Conservation (phyloP, 2,888 invertebrate species). For the Zonitis immaculata region DNA sequence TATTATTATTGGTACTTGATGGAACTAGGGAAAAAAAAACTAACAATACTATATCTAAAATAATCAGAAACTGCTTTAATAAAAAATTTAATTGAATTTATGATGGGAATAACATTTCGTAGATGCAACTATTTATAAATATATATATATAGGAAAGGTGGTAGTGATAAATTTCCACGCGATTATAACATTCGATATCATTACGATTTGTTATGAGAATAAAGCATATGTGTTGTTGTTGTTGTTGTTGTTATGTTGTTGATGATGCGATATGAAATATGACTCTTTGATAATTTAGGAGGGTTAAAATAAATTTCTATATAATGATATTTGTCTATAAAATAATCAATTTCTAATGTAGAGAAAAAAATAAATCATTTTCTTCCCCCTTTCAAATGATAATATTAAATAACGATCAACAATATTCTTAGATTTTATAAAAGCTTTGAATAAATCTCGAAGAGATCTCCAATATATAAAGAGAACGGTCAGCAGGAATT, state of each 20-base stretch:
- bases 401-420: too few relatives aligned
- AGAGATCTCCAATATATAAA: neutral
- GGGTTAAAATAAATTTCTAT: neutral
- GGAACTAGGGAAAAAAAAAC: too few relatives aligned
- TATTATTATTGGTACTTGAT: too few relatives aligned
- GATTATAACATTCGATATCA: slow-evolving; percentile 37
- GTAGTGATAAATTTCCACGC: slow-evolving; percentile 30
- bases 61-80: neutral
- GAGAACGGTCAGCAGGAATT: slow-evolving; percentile 10
- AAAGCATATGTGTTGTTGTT: slow-evolving; percentile 43
- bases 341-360: neutral
- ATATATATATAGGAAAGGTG: too few relatives aligned
- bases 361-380: too few relatives aligned
- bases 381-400: too few relatives aligned
- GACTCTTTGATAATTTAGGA: slow-evolving; percentile 14
- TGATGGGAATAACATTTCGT: too few relatives aligned
- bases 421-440: too few relatives aligned
- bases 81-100: neutral
- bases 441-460: neutral
- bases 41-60: too few relatives aligned
- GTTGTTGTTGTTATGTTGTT: too few relatives aligned
- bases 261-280: slow-evolving; percentile 41
- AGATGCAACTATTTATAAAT: too few relatives aligned
- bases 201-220: slow-evolving; percentile 46
- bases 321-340: neutral